A percentile compares a stretch with the other conserved stretches of the same genome.
Conservation (phyloP, 37 sponge, comb jelly and placozoan genomes). For the Chondrilla cf. caribensis region DNA sequence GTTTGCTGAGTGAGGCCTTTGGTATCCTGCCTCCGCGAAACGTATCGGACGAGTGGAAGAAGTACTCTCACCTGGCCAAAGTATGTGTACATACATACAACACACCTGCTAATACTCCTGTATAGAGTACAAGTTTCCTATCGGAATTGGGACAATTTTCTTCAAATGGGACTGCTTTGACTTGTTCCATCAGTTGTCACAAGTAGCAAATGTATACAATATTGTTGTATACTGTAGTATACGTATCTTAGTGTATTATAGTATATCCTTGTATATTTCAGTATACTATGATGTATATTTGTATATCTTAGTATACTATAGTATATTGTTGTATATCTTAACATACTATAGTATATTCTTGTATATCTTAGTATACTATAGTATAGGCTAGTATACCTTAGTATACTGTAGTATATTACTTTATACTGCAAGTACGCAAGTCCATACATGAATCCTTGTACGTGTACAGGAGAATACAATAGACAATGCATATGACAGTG, state of each 20-base stretch:
- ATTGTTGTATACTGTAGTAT: no score
- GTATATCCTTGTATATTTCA: background rate
- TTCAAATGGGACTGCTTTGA: no score
- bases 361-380: background rate
- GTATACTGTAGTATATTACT: background rate
- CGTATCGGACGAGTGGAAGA: conserved; percentile 6
- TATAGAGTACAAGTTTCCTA: no score
- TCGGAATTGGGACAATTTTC: no score
- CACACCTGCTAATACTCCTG: no score
- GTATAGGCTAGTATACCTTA: background rate
- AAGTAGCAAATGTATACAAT: no score
- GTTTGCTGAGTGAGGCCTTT: conserved; percentile 5
- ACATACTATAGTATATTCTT: background rate
- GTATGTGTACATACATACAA: background rate
- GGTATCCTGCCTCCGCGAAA: background rate
- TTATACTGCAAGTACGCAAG: background rate
- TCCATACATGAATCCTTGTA: no score
- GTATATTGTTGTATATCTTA: background rate
- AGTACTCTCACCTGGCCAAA: background rate
- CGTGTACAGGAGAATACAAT: background rate
- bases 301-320: no score
- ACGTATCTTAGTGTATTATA: background rate
- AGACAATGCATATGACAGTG: background rate
- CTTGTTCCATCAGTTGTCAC: no score
- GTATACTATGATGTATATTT: background rate